A percentile compares a stretch with the other conserved stretches of the same genome.
phyloP scores from a whole-genome alignment of 2,113 vertebrate genomes.

The Parotia lawesii region DNA sequence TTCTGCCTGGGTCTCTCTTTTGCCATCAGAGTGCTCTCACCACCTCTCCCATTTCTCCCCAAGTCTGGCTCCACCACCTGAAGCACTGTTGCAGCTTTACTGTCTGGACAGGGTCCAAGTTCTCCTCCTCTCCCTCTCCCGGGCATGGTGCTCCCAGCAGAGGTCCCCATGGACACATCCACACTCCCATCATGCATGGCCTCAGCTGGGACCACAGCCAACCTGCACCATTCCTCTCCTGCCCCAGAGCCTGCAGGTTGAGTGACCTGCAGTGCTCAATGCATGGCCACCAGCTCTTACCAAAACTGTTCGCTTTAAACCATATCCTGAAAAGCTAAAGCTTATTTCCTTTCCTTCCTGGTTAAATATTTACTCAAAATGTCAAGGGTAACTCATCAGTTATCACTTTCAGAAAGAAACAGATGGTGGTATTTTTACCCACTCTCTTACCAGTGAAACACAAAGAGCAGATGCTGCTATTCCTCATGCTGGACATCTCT shows the following conservation, averaged over 20 bases:
- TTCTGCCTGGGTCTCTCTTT: not conserved
- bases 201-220: not conserved
- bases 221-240: not conserved
- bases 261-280: not conserved
- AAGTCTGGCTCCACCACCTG: not conserved
- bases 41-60: not conserved
- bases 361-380: conserved; percentile 40
- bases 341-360: not conserved
- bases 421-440: conserved; percentile 49
- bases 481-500: not conserved
- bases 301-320: not conserved
- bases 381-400: conserved; percentile 32
- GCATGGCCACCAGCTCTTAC: not conserved
- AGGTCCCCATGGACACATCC: not conserved
- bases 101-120: not conserved
- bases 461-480: conserved; percentile 1
- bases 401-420: conserved; percentile 17
- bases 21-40: not conserved
- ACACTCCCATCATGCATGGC: fast-evolving
- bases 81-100: not conserved
- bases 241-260: not conserved
- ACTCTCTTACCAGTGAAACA: not conserved
- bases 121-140: not conserved
- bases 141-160: not conserved
- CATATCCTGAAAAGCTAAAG: not conserved